These are phyloP conservation scores for Zaprionus camerounensis DNA, from an alignment of 1,140 invertebrate species.

Conservation along the genomic window DNA sequence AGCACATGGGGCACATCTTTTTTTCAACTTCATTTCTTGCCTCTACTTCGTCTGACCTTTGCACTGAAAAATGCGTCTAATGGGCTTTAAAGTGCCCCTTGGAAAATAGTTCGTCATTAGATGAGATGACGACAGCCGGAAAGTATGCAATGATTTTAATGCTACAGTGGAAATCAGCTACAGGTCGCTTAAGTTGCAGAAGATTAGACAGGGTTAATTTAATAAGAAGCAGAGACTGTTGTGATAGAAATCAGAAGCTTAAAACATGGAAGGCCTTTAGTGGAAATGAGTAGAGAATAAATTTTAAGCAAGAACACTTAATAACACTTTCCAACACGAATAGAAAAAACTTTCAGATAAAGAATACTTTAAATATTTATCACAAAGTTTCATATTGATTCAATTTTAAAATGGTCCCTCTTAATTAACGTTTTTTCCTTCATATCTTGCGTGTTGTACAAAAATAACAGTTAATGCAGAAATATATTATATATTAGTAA, in stretches of 20 bases:
- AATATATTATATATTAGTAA: slow-evolving; percentile 1
- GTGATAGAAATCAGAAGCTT: no score
- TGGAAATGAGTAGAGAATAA: not conserved
- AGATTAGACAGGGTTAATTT: not conserved
- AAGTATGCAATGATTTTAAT: slow-evolving; percentile 19
- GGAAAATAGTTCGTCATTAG: slow-evolving; percentile 8
- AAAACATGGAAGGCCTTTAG: no score
- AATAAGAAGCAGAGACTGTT: not conserved
- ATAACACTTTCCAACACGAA: not conserved
- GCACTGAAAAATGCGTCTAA: slow-evolving; percentile 44
- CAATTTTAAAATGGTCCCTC: not conserved
- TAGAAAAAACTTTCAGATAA: not conserved
- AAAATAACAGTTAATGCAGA: slow-evolving; percentile 3
- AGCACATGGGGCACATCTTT: slow-evolving; percentile 43
- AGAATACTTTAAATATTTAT: not conserved
- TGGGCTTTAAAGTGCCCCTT: slow-evolving; percentile 36
- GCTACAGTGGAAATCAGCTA: not conserved
- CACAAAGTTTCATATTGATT: not conserved
- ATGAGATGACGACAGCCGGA: slow-evolving; percentile 6
- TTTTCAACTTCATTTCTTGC: not conserved
- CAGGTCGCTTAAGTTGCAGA: not conserved
- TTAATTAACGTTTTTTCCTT: not conserved
- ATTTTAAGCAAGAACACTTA: not conserved
- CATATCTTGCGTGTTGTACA: not conserved
- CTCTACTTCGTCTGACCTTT: slow-evolving; percentile 58